Evolutionary conservation across 2,888 invertebrate genomes (phyloP).

Genomic region (Rhogogaster chlorosoma): DNA sequence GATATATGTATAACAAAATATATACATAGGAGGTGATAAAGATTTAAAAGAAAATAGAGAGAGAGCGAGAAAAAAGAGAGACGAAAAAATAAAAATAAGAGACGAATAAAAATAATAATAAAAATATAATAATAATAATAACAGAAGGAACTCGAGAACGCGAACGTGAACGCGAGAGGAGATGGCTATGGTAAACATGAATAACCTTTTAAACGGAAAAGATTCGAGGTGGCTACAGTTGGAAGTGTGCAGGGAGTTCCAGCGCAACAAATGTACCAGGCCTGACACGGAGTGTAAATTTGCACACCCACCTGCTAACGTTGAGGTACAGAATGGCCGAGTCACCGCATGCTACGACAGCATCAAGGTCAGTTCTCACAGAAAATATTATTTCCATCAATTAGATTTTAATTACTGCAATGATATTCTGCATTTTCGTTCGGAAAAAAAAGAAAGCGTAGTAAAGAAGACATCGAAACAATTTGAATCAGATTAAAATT

Average conservation of each 20-base stretch:
- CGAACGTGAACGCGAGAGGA: constrained; percentile 52
- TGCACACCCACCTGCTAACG: constrained; percentile 99
- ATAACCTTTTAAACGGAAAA: constrained; percentile 98
- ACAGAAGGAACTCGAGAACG: constrained; percentile 48
- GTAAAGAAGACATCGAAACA: neutral
- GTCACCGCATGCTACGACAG: constrained; percentile 99
- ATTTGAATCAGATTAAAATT: neutral
- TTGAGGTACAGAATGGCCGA: constrained; percentile 99
- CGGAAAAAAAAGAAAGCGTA: neutral
- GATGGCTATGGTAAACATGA: constrained; percentile 97
- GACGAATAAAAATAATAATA: constrained; percentile 54
- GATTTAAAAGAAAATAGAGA: constrained; percentile 56
- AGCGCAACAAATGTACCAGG: constrained; percentile 99
- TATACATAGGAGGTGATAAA: constrained; percentile 48
- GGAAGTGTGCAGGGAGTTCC: constrained; percentile 99
- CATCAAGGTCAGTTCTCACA: constrained; percentile 94
- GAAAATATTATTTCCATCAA: neutral
- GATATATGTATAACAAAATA: neutral
- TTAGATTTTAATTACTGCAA: neutral
- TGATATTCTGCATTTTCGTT: neutral
- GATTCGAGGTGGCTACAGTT: constrained; percentile 99
- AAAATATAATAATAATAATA: constrained; percentile 41
- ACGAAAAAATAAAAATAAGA: neutral
- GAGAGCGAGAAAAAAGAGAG: constrained; percentile 52
- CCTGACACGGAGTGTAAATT: constrained; percentile 99